Evolutionary conservation across 2,797 vertebrate genomes (phyloP).

Genomic region (Enteromius afrohamiltoni): DNA sequence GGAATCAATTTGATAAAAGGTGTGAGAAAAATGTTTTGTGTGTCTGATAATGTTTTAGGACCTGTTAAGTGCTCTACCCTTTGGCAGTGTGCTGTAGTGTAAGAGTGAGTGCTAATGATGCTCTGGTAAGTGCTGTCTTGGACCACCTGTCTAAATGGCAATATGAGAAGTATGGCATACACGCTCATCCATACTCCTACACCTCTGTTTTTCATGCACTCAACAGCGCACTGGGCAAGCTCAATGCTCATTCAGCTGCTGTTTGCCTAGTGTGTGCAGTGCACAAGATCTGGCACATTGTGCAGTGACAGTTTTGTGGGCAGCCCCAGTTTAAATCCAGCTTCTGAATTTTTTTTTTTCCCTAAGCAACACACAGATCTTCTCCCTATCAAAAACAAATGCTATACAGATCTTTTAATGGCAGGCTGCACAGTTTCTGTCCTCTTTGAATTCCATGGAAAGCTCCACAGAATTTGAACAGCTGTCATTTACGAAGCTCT

Average conservation of each 20-base stretch:
- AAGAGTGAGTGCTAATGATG: slow-evolving; percentile 23
- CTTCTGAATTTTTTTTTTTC: neutral
- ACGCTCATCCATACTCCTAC: neutral
- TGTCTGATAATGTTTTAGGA: slow-evolving; percentile 2
- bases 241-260: neutral
- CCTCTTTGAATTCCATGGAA: slow-evolving; percentile 4
- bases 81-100: neutral
- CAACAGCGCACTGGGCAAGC: neutral
- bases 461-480: slow-evolving; percentile 15
- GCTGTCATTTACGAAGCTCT: neutral
- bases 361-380: too few species aligned
- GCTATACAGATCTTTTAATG: neutral
- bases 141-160: slow-evolving; percentile 34
- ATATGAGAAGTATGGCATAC: slow-evolving; percentile 22
- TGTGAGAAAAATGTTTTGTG: neutral
- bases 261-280: neutral
- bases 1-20: neutral
- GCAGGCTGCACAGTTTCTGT: neutral
- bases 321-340: neutral
- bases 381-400: neutral
- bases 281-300: neutral
- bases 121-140: slow-evolving; percentile 12
- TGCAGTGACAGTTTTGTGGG: neutral
- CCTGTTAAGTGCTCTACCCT: slow-evolving; percentile 22
- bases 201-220: neutral